Base-by-base conservation (phyloP, 2,888 invertebrate species). In the Pristionchus japonicus region DNA sequence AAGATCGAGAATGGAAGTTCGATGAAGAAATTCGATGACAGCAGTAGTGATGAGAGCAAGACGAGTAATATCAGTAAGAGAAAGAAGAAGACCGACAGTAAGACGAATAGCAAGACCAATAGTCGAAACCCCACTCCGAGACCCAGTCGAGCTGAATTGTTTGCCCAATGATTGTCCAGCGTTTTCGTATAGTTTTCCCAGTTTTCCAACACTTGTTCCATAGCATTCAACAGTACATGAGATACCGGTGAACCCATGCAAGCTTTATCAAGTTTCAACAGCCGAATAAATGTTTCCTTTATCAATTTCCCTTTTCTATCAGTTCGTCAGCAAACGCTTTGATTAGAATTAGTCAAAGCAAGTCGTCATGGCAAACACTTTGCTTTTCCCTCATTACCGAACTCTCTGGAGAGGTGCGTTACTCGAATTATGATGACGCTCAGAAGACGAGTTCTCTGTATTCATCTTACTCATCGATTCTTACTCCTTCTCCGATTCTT, bases 21-120 rank as follows among this genome's bases (percentile, higher is more conserved):
- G n/a, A 89, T 84, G 20, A 91, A 91, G 80, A 90, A 89, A 40
- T 90, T 90, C 52, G 91, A 91, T 61, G 91, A 91, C 47, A 89
- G 89, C 34, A 89, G 89, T 88, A 89, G 89, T 88, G 91, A 91
- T 17, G 91, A 86, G 40, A 90, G 6, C 88, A 90, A 67, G 40
- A 57, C 17, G 61, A 90, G 6, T 88, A 88, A 67, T n/a, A 6
- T 37, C 43, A 57, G 40, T 9, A 80, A 61, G 40, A 61, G 52
- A 31, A 87, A 52, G 82, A 61, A 52, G 77, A n/a, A n/a, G n/a
- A n/a, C n/a, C n/a, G n/a, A n/a, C n/a, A 80, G 61, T 31, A 85
- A 64, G 43, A 31, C 43, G n/a, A 31, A 83, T 49, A 83, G 52
- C 20, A 52, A 83, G 23, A 7, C 11, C 20, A 52, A 83, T 20